Conservation (phyloP, 2,113 vertebrate species). For the Felis catus region DNA sequence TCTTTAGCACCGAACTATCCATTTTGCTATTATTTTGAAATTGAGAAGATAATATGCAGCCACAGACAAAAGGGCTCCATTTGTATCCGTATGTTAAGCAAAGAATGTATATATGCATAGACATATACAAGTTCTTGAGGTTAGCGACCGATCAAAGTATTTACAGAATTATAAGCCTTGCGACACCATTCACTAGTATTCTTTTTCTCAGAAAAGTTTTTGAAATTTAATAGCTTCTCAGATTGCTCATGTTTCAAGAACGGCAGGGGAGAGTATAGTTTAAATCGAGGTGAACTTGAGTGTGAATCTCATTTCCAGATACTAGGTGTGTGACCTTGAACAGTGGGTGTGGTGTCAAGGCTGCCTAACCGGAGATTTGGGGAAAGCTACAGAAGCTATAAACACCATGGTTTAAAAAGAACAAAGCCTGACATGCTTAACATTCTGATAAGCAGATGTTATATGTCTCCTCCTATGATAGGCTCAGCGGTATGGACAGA, state of each 20-base stretch:
- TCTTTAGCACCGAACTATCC: not conserved
- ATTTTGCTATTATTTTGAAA: slow-evolving; percentile 17
- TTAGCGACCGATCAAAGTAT: not conserved
- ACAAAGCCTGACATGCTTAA: not conserved
- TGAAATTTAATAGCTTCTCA: not conserved
- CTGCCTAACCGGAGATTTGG: not conserved
- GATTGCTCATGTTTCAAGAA: not conserved
- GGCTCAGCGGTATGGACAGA: not conserved
- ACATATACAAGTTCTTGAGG: not conserved
- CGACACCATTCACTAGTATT: not conserved
- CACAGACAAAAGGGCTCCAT: not conserved
- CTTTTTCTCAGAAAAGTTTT: not conserved
- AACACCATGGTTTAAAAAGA: not conserved
- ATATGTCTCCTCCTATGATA: not conserved
- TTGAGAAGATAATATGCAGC: not conserved
- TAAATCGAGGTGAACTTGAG: not conserved
- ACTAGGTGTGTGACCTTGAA: not conserved
- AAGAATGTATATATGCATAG: not conserved
- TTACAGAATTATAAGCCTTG: not conserved
- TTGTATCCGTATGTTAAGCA: not conserved
- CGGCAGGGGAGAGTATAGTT: not conserved
- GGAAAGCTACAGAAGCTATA: not conserved
- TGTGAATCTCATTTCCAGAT: not conserved
- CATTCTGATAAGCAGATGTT: not conserved
- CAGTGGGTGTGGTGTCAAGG: not conserved